Evolutionary conservation across 1,140 invertebrate genomes (phyloP).

Genomic region (Plectus sambesii): DNA sequence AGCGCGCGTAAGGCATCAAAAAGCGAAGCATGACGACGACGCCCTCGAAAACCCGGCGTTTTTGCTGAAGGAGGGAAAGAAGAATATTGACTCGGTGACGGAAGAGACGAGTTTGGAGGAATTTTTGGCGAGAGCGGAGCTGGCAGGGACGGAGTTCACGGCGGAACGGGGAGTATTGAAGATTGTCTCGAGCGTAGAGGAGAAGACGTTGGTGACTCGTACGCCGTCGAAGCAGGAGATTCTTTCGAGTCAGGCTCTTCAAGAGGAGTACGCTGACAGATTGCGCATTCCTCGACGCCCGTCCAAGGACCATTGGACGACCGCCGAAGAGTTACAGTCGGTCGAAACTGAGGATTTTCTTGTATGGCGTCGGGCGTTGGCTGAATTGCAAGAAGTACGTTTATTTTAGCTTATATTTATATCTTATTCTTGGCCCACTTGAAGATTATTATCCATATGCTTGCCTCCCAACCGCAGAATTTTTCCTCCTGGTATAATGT

Average conservation of each 20-base stretch:
- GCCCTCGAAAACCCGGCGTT: slow-evolving; percentile 23
- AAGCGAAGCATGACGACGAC: slow-evolving; percentile 21
- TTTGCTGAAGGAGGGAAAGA: slow-evolving; percentile 24
- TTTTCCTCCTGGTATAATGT: no score
- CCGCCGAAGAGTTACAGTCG: slow-evolving; percentile 35
- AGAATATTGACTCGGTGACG: slow-evolving; percentile 56
- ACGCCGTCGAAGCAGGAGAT: no score
- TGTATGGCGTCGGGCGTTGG: slow-evolving; percentile 33
- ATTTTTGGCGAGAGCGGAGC: slow-evolving; percentile 79
- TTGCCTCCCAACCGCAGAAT: no score
- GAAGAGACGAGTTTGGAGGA: slow-evolving; percentile 89
- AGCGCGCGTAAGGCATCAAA: slow-evolving; percentile 17
- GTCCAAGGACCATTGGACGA: slow-evolving; percentile 22
- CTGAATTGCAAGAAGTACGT: slow-evolving; percentile 35
- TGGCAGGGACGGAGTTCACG: slow-evolving; percentile 79
- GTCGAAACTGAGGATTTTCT: slow-evolving; percentile 35
- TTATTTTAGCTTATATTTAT: slow-evolving; percentile 3
- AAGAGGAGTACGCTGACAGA: slow-evolving; percentile 57
- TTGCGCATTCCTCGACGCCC: slow-evolving; percentile 62
- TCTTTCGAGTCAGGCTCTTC: slow-evolving; percentile 55
- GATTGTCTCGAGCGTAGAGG: slow-evolving; percentile 48
- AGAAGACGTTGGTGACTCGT: slow-evolving; percentile 72
- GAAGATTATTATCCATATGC: no score
- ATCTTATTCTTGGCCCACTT: neutral
- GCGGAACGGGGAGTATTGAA: slow-evolving; percentile 43